These are phyloP conservation scores for Phacellophora camtschatica DNA, from an alignment of 30 jellyfish, hydroid and myxozoan species.

Conservation along the genomic window DNA sequence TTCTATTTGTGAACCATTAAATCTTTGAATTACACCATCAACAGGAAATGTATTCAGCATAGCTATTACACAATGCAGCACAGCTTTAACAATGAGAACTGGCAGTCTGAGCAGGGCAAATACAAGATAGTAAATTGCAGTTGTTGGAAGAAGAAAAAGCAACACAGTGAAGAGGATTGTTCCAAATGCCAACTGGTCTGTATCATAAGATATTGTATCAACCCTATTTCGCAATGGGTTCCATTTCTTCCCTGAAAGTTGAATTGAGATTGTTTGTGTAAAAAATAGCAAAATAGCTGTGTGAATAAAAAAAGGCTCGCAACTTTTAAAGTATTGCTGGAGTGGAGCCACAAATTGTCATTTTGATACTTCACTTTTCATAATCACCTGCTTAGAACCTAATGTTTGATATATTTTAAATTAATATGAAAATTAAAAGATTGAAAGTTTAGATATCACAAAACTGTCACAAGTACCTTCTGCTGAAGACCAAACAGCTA, in stretches of 20 bases:
- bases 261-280: too few species aligned
- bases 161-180: conserved; percentile 87
- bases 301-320: too few species aligned
- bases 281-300: too few species aligned
- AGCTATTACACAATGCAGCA: not conserved
- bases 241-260: conserved; percentile 98
- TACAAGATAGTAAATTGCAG: conserved; percentile 77
- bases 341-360: too few species aligned
- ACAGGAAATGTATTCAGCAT: conserved; percentile 40
- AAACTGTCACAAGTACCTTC: too few species aligned
- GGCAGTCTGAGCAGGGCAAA: conserved; percentile 71
- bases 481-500: too few species aligned
- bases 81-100: conserved; percentile 21
- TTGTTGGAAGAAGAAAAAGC: conserved; percentile 90
- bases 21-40: not conserved
- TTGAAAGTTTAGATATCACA: too few species aligned
- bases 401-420: too few species aligned
- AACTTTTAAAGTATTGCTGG: too few species aligned
- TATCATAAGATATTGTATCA: conserved; percentile 83
- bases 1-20: not conserved
- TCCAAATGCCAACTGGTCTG: conserved; percentile 86
- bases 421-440: too few species aligned
- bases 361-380: too few species aligned
- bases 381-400: too few species aligned
- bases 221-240: conserved; percentile 81